These are phyloP conservation scores for Leptinotarsa texana DNA, from an alignment of 1,140 invertebrate species.

Conservation along the genomic window DNA sequence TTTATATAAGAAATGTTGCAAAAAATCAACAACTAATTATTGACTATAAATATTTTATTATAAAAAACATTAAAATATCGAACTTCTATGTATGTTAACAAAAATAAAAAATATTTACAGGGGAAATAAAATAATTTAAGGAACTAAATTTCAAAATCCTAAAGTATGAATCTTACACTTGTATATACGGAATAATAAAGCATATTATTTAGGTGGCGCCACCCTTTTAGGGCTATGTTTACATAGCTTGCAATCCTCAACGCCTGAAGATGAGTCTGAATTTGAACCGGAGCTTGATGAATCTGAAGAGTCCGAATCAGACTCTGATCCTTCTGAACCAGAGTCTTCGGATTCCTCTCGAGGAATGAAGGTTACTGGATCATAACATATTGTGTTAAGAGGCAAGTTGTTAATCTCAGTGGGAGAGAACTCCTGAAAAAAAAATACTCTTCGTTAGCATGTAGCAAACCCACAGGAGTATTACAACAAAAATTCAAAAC, in stretches of 20 bases:
- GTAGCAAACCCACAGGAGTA: too few species aligned
- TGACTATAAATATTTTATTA: conserved; percentile 2
- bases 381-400: conserved; percentile 85
- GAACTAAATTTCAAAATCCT: conserved; percentile 8
- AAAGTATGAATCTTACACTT: conserved; percentile 9
- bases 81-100: background rate
- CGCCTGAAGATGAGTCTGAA: conserved; percentile 21
- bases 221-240: conserved; percentile 17
- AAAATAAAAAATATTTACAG: conserved; percentile 17
- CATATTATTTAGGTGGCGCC: background rate
- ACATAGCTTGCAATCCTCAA: conserved; percentile 28
- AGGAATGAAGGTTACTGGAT: conserved; percentile 59
- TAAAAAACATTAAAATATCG: conserved; percentile 17
- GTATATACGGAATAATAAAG: background rate
- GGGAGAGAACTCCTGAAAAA: conserved; percentile 63
- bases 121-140: conserved; percentile 1
- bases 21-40: too few species aligned
- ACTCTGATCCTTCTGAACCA: conserved; percentile 62
- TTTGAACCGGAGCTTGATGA: conserved; percentile 40
- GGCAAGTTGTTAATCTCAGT: conserved; percentile 80
- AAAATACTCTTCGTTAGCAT: conserved; percentile 3
- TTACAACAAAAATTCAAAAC: too few species aligned
- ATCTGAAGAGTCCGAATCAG: conserved; percentile 58
- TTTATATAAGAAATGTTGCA: too few species aligned
- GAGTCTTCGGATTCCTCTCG: conserved; percentile 57